Evolutionary conservation across 2,113 vertebrate species (phyloP).

Genomic region (Hippocampus abdominalis): DNA sequence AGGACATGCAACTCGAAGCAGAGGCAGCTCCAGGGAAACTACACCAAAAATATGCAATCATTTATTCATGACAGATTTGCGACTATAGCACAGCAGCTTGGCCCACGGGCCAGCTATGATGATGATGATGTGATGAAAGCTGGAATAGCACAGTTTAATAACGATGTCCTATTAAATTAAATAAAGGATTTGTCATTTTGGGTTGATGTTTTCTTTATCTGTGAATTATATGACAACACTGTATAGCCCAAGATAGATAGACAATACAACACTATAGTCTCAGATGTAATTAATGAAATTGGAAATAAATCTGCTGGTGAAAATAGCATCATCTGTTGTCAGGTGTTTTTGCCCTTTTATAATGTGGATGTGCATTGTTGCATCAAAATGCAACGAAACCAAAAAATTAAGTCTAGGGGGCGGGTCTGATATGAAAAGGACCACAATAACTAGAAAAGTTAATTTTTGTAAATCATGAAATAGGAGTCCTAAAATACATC

Average conservation of each 20-base stretch:
- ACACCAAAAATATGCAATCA: conserved; percentile 27
- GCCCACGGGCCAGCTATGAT: conserved; percentile 21
- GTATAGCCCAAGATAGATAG: not conserved
- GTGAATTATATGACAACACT: not conserved
- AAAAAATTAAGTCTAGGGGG: no score
- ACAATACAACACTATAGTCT: not conserved
- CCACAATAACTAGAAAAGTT: no score
- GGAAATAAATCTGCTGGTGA: not conserved
- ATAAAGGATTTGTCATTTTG: not conserved
- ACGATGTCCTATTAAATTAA: not conserved
- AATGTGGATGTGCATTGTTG: no score
- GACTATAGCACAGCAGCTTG: conserved; percentile 20
- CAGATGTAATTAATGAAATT: not conserved
- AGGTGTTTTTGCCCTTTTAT: no score
- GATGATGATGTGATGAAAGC: conserved; percentile 6
- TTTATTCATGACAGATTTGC: conserved; percentile 55
- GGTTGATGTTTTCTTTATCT: not conserved
- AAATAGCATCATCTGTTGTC: not conserved
- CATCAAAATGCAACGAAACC: no score
- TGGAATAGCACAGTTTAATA: not conserved
- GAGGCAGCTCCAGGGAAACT: conserved; percentile 17
- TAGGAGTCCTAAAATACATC: no score
- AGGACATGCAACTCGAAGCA: conserved; percentile 6
- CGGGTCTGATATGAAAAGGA: no score
- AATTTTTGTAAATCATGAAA: no score